Evolutionary conservation across 2,797 vertebrate genomes (phyloP), one percentile per base, ranked within the genome.

Genomic region (Poeciliopsis presidionis): DNA sequence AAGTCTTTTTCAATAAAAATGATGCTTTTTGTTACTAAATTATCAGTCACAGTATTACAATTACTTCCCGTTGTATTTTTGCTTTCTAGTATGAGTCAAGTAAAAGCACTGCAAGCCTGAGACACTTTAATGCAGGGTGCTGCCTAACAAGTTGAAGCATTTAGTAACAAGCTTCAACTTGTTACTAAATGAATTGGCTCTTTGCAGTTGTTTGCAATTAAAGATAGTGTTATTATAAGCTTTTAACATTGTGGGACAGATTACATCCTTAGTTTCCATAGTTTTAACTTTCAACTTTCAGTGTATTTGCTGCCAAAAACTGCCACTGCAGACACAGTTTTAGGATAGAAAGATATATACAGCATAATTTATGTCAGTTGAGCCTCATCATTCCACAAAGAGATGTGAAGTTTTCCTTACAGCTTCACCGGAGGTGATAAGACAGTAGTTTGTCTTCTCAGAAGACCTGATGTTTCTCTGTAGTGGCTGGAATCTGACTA

Each of bases 31-130:
- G 46, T 14, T 30, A 39, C 49, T 39, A 28, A 49, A 20, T 4
- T 30, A 30, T n/a, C 12, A 39, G 61, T 20, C 30, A 61, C 6
- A 33, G 13, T 61, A 65, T 7, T 43, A 61, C 36, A 80, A 75
- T 73, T 77, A 84, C 71, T 72, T 79, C 55, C 45, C 75, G 25
- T 80, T 86, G 76, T 78, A 73, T 74, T 78, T 72, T 57, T 49
- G 74, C 53, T 79, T 14, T 0, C 74, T 79, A 57, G 36, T 70
- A 75, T 53, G 36, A 69, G 41, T 45, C 7, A 18, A 36, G 57
- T 30, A 33, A 51, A 18, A 6, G 0, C 16, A n/a, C 14, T 1
- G 13, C 28, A 75, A n/a, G 30, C 45, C 33, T 65, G 36, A 33
- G 9, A 5, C 63, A 25, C 8, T 41, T 41, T 41, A 67, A 18